Base-by-base conservation (phyloP, 1,140 invertebrate genomes). In the Ridgeia piscesae region DNA sequence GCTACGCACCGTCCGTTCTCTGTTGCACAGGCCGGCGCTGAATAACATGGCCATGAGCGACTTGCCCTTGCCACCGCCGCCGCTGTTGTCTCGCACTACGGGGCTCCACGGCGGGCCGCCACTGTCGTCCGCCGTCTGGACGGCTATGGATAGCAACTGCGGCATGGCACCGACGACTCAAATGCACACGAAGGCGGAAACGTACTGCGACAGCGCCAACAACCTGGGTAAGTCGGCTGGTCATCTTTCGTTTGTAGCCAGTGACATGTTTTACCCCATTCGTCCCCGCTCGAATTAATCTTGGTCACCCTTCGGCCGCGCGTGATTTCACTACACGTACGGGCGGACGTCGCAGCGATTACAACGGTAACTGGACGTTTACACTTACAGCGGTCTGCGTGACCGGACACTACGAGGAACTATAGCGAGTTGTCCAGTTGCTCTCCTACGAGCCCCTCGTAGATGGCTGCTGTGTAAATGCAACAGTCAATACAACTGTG, bases 41-140 rank as follows among this genome's bases (percentile, higher is more conserved):
- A 77, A 77, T 77, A 77, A 77, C 58, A 77, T 77, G 58, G 58
- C 58, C 58, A 77, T 77, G 58, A 77, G 58, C 58, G 58, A 77
- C 58, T 2, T 77, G 58, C 58, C 58, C 58, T 77, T 77, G 58
- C 58, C 58, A 77, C 58, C 58, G 17, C 58, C 58, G 17, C 58
- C 58, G 58, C 58, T 77, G 58, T 77, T 77, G 58, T 77, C 58
- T 21, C 6, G 58, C 58, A 8, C 58, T 4, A 9, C 58, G 58
- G 58, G 58, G 58, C 11, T 21, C 58, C 58, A 77, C 58, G 27
- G 58, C 11, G 58, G 2, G 58, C 58, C 58, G 58, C 58, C 58
- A 31, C 58, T 31, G 27, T 77, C 58, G 58, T 14, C 58, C 11
- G 17, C 0, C 17, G 58, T 21, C 58, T 77, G 58, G 58, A 77